Evolutionary conservation across 37 sponge, comb jelly and placozoan genomes (phyloP).

Genomic region (Ianthella basta): DNA sequence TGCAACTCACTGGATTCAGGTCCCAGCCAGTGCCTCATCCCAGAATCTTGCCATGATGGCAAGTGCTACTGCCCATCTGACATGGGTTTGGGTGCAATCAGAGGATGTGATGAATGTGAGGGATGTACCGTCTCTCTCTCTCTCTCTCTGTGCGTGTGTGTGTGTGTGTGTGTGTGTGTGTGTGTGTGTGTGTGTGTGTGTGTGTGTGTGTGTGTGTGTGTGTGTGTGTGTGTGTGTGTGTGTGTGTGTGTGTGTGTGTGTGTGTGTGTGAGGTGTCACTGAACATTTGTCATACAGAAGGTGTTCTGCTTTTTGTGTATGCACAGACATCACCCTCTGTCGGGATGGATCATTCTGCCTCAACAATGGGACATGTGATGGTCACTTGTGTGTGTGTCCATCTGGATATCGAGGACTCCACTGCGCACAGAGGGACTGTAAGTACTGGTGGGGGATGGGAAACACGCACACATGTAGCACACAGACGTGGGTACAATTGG

Average conservation of each 20-base stretch:
- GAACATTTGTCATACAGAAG: neutral
- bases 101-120: slow-evolving; percentile 8
- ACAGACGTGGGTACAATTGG: too few species aligned
- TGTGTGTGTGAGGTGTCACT: neutral
- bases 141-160: neutral
- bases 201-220: slow-evolving; percentile 36
- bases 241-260: slow-evolving; percentile 2
- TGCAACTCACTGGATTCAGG: too few species aligned
- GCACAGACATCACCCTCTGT: neutral
- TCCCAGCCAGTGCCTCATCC: too few species aligned
- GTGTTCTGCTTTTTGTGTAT: neutral
- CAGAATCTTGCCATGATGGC: too few species aligned
- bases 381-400: neutral
- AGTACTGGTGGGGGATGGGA: too few species aligned
- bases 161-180: slow-evolving; percentile 11
- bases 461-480: too few species aligned
- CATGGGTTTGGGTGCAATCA: neutral
- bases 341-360: neutral
- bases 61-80: neutral
- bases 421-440: neutral
- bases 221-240: slow-evolving; percentile 32
- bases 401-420: neutral
- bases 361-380: neutral
- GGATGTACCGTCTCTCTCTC: neutral
- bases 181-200: slow-evolving; percentile 1